Percentiles rank a stretch among this genome's conserved stretches.
These are phyloP conservation scores for Epistrophella euchroma DNA, from an alignment of 2,888 invertebrate species.

Conservation along the genomic window DNA sequence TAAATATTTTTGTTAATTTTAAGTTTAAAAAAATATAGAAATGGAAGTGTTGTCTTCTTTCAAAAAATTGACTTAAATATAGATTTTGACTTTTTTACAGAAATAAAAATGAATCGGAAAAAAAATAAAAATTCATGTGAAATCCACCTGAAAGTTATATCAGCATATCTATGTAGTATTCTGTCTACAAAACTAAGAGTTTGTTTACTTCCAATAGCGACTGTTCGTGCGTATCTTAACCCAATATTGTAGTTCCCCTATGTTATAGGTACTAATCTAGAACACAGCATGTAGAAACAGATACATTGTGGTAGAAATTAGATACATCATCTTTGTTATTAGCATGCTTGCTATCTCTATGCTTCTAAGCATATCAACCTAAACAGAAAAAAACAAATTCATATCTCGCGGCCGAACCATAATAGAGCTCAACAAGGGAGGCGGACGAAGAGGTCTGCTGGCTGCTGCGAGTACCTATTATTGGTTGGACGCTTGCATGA, in stretches of 20 bases:
- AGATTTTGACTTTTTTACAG: background rate
- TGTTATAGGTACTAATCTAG: slow-evolving; percentile 43
- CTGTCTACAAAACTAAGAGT: background rate
- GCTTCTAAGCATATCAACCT: background rate
- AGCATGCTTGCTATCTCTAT: slow-evolving; percentile 12
- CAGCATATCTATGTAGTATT: background rate
- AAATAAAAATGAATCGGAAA: background rate
- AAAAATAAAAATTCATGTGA: background rate
- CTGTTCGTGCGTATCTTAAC: slow-evolving; percentile 38
- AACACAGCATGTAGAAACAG: slow-evolving; percentile 47
- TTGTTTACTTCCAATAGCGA: slow-evolving; percentile 58
- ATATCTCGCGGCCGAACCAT: slow-evolving; percentile 15
- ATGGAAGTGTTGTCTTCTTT: too few species aligned
- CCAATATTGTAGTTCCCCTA: slow-evolving; percentile 21
- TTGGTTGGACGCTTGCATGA: slow-evolving; percentile 75
- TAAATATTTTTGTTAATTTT: too few species aligned
- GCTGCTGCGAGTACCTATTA: background rate
- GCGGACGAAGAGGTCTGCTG: background rate
- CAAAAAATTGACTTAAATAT: too few species aligned
- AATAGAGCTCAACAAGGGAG: background rate
- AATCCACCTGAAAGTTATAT: slow-evolving; percentile 1
- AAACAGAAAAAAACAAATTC: slow-evolving; percentile 3
- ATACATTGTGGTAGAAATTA: slow-evolving; percentile 35
- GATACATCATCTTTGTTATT: slow-evolving; percentile 54
- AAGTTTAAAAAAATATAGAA: too few species aligned